These are phyloP conservation scores for Erythrocercus mccallii DNA, from an alignment of 2,113 vertebrate species.

Conservation along the genomic window DNA sequence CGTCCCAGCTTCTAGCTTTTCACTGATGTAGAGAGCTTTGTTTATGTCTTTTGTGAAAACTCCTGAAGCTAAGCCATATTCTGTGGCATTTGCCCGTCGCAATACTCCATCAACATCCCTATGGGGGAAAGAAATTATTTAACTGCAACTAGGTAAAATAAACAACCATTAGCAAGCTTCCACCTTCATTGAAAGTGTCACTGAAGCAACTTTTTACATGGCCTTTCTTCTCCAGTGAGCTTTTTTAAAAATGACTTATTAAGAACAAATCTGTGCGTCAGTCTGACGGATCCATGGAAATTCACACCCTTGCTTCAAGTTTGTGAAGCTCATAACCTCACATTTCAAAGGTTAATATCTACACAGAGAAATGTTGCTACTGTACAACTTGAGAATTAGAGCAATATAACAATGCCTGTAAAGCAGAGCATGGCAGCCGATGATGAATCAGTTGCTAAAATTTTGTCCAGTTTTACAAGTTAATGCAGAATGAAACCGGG, in stretches of 20 bases:
- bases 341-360: neutral
- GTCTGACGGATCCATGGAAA: neutral
- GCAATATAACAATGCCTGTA: neutral
- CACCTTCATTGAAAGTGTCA: neutral
- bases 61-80: slow-evolving; percentile 94
- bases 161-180: neutral
- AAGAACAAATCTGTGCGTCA: neutral
- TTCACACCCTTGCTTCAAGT: neutral
- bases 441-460: neutral
- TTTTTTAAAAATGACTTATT: neutral
- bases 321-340: neutral
- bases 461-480: neutral
- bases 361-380: neutral
- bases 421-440: neutral
- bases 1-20: slow-evolving; percentile 91
- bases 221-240: neutral
- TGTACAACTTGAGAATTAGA: neutral
- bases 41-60: slow-evolving; percentile 94
- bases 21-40: slow-evolving; percentile 95
- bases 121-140: neutral
- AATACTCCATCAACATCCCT: slow-evolving; percentile 92
- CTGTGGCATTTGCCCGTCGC: slow-evolving; percentile 86
- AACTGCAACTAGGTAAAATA: neutral
- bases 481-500: neutral
- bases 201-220: neutral